Evolutionary conservation across 2,797 vertebrate genomes (phyloP).

Genomic region (Threskiornis aethiopicus): DNA sequence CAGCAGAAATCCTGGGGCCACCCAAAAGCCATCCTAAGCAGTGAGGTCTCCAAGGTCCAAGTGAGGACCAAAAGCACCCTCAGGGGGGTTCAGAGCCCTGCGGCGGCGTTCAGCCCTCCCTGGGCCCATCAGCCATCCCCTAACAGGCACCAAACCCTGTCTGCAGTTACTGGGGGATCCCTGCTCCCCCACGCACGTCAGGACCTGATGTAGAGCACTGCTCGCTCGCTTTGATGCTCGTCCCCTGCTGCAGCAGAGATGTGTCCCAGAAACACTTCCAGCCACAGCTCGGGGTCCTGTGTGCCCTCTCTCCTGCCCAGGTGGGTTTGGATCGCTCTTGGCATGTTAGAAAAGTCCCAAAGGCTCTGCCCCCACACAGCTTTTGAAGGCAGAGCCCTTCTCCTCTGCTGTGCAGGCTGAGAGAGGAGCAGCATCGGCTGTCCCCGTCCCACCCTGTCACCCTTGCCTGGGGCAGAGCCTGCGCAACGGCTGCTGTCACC

Average conservation of each 20-base stretch:
- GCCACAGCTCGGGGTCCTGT: neutral
- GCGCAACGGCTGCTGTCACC: neutral
- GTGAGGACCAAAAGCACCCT: neutral
- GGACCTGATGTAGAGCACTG: neutral
- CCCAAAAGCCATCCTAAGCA: neutral
- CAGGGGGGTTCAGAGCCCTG: neutral
- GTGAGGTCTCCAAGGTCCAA: neutral
- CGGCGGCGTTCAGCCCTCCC: neutral
- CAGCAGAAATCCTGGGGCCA: neutral
- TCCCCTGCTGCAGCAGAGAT: neutral
- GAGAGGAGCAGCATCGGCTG: neutral
- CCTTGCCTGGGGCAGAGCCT: neutral
- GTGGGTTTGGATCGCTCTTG: neutral
- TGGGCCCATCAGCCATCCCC: neutral
- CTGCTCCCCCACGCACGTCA: accelerated
- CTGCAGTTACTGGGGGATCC: neutral
- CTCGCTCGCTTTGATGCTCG: neutral
- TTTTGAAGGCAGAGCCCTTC: neutral
- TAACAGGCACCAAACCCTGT: neutral
- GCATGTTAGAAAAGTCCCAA: neutral
- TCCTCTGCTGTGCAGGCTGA: neutral
- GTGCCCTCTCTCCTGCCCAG: neutral
- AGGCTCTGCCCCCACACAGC: neutral
- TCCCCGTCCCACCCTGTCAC: neutral
- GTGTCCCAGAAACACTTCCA: neutral